phyloP scores from a whole-genome alignment of 1,140 invertebrate genomes.

The Lysiphlebus fabarum region DNA sequence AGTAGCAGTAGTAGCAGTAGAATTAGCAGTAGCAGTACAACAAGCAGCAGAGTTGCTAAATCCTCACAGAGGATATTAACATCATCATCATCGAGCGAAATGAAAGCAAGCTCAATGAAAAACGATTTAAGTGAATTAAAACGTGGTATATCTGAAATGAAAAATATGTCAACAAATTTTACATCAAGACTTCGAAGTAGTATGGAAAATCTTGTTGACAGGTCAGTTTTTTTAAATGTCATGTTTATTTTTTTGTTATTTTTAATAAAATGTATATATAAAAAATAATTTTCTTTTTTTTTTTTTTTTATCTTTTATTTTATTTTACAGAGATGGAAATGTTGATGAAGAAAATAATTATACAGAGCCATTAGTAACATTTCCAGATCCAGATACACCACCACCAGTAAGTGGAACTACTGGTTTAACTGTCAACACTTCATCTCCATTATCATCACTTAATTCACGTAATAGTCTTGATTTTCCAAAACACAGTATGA shows the following conservation, averaged over 20 bases:
- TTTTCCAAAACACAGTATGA: slow-evolving; percentile 33
- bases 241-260: no score
- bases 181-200: slow-evolving; percentile 46
- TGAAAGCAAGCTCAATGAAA: slow-evolving; percentile 56
- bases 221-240: no score
- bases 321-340: slow-evolving; percentile 41
- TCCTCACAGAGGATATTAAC: slow-evolving; percentile 49
- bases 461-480: slow-evolving; percentile 51
- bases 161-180: slow-evolving; percentile 55
- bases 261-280: background rate
- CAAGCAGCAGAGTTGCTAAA: slow-evolving; percentile 38
- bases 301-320: no score
- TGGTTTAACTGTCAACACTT: slow-evolving; percentile 37
- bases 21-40: slow-evolving; percentile 29
- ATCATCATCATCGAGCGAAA: slow-evolving; percentile 50
- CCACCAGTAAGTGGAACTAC: slow-evolving; percentile 43
- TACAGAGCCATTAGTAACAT: slow-evolving; percentile 70
- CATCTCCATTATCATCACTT: slow-evolving; percentile 47
- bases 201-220: slow-evolving; percentile 53
- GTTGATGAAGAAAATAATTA: slow-evolving; percentile 51
- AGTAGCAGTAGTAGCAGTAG: slow-evolving; percentile 33
- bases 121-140: slow-evolving; percentile 58
- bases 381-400: slow-evolving; percentile 73
- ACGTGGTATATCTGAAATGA: slow-evolving; percentile 60
- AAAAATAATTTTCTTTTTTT: background rate